Evolutionary conservation across 2,888 invertebrate species (phyloP), one percentile per base, ranked within the genome.

Genomic region (Hofmannophila pseudospretella): DNA sequence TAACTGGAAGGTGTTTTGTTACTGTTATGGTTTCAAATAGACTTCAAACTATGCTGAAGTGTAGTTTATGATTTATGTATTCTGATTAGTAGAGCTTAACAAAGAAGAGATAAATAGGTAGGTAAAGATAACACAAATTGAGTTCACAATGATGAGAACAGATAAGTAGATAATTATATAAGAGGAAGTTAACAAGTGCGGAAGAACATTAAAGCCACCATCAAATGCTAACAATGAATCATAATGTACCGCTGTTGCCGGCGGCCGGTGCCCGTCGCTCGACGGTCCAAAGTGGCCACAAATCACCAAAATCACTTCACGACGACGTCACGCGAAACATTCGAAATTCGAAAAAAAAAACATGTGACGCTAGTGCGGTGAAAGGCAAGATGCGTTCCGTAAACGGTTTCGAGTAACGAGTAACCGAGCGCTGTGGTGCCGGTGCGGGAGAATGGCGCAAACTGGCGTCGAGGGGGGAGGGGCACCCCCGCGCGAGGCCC

Each of bases 221-320:
- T 69, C 65, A 67, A 63, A 59, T 50, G 62, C 69, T 67, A 70
- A 72, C 67, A 67, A 74, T 71, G 67, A 70, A 64, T 74, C 69
- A 72, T 71, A 51, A 53, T 4, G 74, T 77, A 78, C 79, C 80
- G 75, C 68, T 67, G 55, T 39, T 49, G 57, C 56, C 54, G 63
- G 55, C 52, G 66, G 57, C 56, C 54, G 63, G 55, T 51, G 66
- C 49, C 58, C 57, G 60, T 49, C 53, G 60, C 47, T 56, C 59
- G 61, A 57, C 64, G 63, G 55, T 74, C 62, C 70, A 68, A 69
- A 73, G 66, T 66, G 69, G 68, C 70, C 77, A 81, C 85, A 77
- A 73, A 73, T 68, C 81, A 84, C 82, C 75, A 76, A 76, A 74
- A 77, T 71, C 84, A 86, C 84, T 82, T 77, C 75, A 73, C 73